These are phyloP conservation scores for Pteronotus mesoamericanus DNA, from an alignment of 2,797 vertebrate genomes.

Conservation along the genomic window DNA sequence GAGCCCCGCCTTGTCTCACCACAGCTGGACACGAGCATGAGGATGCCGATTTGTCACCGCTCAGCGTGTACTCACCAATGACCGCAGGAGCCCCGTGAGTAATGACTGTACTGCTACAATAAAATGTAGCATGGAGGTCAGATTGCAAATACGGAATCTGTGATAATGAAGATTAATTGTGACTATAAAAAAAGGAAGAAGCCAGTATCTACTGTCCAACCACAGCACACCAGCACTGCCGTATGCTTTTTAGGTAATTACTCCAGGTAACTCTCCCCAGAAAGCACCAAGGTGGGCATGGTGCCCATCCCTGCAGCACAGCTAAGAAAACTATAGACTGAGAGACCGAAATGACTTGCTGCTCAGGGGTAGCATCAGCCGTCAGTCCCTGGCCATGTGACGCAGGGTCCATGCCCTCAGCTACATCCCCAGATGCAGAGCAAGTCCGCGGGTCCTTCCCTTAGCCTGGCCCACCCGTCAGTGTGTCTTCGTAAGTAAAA, in stretches of 20 bases:
- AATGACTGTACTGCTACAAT: neutral
- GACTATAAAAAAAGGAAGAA: no score
- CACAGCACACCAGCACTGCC: rapidly evolving
- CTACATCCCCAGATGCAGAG: neutral
- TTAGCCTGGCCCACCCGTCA: neutral
- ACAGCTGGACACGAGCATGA: neutral
- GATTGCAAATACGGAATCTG: neutral
- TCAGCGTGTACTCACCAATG: no score
- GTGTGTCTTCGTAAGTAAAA: neutral
- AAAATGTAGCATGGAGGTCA: neutral
- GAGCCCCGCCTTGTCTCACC: no score
- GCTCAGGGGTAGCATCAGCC: neutral
- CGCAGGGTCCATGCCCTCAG: neutral
- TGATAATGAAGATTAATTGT: neutral
- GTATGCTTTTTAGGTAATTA: neutral
- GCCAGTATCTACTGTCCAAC: neutral
- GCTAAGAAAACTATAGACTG: neutral
- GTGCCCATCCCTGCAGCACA: neutral
- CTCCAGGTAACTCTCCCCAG: neutral
- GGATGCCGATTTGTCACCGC: neutral
- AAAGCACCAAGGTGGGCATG: neutral
- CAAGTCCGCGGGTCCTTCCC: neutral
- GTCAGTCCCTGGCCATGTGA: rapidly evolving
- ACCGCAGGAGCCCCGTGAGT: rapidly evolving
- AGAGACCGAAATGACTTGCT: rapidly evolving